These are phyloP conservation scores for Monochamus alternatus DNA, from an alignment of 2,888 invertebrate genomes.

Conservation along the genomic window DNA sequence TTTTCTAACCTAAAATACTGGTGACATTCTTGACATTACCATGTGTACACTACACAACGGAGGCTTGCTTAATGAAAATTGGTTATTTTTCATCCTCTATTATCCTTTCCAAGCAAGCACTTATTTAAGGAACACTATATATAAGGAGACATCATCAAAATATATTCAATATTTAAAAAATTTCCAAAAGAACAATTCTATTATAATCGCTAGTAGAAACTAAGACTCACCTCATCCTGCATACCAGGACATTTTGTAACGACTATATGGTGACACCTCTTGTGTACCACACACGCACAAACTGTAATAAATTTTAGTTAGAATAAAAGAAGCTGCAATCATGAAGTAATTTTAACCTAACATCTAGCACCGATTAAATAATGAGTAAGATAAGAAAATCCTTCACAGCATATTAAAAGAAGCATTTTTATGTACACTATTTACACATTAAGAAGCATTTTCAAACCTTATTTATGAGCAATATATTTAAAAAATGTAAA, in stretches of 20 bases:
- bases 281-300: conserved; percentile 99
- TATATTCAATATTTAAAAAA: too few species aligned
- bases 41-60: too few species aligned
- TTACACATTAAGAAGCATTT: conserved; percentile 36
- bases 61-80: too few species aligned
- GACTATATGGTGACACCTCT: conserved; percentile 96
- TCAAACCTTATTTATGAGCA: conserved; percentile 14
- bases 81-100: too few species aligned
- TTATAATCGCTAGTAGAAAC: background rate
- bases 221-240: conserved; percentile 84
- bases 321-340: conserved; percentile 4
- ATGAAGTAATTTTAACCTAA: conserved; percentile 29
- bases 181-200: background rate
- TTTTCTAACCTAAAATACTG: too few species aligned
- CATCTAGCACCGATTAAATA: conserved; percentile 29
- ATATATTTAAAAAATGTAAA: conserved; percentile 30
- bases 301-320: conserved; percentile 75
- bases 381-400: conserved; percentile 34
- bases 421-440: conserved; percentile 38
- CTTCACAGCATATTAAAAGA: conserved; percentile 37
- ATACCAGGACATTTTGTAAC: conserved; percentile 99
- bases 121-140: too few species aligned
- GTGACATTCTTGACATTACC: too few species aligned
- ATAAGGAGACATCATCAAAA: too few species aligned
- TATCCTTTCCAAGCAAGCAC: too few species aligned